Evolutionary conservation across 1,140 invertebrate genomes (phyloP).

Genomic region (Drosophila pruinosa): DNA sequence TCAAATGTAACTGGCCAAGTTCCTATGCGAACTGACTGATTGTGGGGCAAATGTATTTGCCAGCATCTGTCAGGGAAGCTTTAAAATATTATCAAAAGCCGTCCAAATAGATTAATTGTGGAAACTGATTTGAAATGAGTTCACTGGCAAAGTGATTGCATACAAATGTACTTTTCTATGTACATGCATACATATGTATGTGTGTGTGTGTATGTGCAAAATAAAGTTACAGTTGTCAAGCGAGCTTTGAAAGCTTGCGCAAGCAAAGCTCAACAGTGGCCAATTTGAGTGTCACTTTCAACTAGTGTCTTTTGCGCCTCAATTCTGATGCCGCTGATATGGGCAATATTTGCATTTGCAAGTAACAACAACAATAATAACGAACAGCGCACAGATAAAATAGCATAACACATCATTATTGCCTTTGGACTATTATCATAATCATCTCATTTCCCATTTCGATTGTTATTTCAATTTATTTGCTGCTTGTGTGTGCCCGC

Average conservation of each 20-base stretch:
- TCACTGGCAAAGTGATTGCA: not conserved
- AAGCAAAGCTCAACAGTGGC: no score
- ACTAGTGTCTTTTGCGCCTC: not conserved
- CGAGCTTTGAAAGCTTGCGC: no score
- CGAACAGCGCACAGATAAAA: no score
- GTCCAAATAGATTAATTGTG: not conserved
- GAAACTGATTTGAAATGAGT: not conserved
- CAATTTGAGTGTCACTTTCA: not conserved
- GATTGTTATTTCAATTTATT: conserved; percentile 32
- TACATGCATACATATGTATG: no score
- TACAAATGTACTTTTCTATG: not conserved
- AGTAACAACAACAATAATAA: not conserved
- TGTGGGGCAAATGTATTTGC: no score
- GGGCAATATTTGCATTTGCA: conserved; percentile 1
- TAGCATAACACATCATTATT: conserved; percentile 6
- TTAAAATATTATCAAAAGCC: not conserved
- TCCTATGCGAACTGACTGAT: no score
- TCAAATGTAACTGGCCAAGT: no score
- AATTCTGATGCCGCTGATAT: not conserved
- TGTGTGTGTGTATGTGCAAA: not conserved
- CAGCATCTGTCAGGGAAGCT: not conserved
- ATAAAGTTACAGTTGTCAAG: no score
- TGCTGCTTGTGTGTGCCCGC: conserved; percentile 6
- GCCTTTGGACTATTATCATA: conserved; percentile 1
- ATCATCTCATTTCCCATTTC: conserved; percentile 27